Evolutionary conservation across 2,113 vertebrate species (phyloP), one percentile per base, ranked within the genome.

Genomic region (Callorhinus ursinus): DNA sequence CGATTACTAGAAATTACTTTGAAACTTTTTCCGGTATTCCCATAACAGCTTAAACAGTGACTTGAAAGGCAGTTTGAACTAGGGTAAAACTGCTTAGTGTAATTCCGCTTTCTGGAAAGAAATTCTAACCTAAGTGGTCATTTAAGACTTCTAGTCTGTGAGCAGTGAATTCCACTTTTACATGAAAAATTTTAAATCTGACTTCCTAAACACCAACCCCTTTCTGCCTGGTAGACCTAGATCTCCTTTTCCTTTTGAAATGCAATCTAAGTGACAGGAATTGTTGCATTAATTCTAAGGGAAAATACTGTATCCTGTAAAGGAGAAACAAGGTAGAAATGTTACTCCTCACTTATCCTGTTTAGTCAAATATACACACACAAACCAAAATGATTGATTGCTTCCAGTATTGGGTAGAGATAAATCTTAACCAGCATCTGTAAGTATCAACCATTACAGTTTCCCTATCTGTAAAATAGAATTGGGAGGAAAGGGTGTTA

Each of bases 231-330:
- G 12, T 74, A 79, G 39, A 92, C 3, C 15, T 4, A 46, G 9
- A 51, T 9, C 49, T 13, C 16, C 83, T 72, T 82, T 85, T 72
- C 59, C 22, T 89, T 96, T 91, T 93, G 49, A 93, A 93, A 80
- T 87, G 46, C 79, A 86, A 4, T 51, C 28, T n/a, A 31, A 36
- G 22, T 4, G 22, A 31, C 67, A 95, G n/a, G n/a, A 79, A 63
- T 51, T 42, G 57, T n/a, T 86, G 24, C 33, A 33, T 74, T 92
- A 57, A 88, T 77, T 90, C 46, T 71, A 42, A 89, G 91, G 51
- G 55, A 26, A 59, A 93, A 85, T 90, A 33, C 39, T 84, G 1
- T 67, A 63, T 49, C 16, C 72, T 95, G 5, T 69, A 61, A 85
- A 88, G 69, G 36, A 90, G 26, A 76, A 81, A 86, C 16, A 79